These are phyloP conservation scores for Mesitornis unicolor DNA, from an alignment of 2,113 vertebrate genomes.

Conservation along the genomic window DNA sequence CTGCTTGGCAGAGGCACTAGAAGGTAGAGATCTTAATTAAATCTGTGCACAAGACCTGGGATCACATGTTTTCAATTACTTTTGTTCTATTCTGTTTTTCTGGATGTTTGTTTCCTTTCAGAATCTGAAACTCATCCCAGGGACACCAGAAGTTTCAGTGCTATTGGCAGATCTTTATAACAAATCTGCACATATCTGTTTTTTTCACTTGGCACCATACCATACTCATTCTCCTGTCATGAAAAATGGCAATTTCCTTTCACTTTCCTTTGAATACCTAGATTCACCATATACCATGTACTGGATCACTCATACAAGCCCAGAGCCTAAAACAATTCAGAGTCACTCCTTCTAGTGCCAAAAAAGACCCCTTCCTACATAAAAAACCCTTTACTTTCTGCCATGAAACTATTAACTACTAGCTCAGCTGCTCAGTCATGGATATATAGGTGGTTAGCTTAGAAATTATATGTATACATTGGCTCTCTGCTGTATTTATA, in stretches of 20 bases:
- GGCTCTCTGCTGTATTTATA: neutral
- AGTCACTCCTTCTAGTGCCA: neutral
- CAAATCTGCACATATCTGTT: neutral
- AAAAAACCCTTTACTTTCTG: neutral
- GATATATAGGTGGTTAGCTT: neutral
- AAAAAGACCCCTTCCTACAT: neutral
- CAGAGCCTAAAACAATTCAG: neutral
- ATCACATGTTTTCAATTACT: neutral
- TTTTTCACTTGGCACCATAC: neutral
- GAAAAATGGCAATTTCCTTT: neutral
- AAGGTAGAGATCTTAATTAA: constrained; percentile 61
- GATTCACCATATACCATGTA: neutral
- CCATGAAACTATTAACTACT: neutral
- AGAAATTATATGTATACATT: neutral
- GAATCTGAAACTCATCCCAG: constrained; percentile 12
- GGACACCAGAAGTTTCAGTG: neutral
- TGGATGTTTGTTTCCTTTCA: neutral
- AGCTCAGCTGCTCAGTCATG: neutral
- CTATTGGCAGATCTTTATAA: neutral
- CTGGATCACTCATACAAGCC: neutral
- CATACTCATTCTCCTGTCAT: neutral
- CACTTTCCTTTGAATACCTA: neutral
- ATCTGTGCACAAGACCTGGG: neutral
- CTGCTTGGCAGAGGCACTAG: constrained; percentile 30
- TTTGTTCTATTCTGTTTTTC: neutral